These are phyloP conservation scores for Malurus elegans DNA, from an alignment of 2,113 vertebrate genomes.

Conservation along the genomic window DNA sequence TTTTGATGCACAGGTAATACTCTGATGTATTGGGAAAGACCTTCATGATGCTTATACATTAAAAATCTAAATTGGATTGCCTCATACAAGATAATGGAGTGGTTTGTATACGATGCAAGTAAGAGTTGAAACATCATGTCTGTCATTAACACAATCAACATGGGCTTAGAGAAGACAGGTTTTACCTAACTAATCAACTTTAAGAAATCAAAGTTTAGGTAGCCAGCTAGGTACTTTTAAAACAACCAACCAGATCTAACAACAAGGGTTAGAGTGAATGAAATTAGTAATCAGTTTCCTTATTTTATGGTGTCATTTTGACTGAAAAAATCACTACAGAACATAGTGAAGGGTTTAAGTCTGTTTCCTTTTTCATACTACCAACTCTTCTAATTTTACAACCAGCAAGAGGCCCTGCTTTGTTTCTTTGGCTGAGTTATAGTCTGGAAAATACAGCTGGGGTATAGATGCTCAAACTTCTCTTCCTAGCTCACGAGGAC, in stretches of 20 bases:
- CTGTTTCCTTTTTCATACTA: background rate
- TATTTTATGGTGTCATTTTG: background rate
- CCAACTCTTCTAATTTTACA: background rate
- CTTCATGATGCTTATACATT: background rate
- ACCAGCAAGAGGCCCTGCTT: background rate
- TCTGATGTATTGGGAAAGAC: background rate
- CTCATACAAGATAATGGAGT: background rate
- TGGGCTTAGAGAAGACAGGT: background rate
- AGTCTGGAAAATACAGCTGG: background rate
- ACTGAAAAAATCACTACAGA: background rate
- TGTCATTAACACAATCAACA: background rate
- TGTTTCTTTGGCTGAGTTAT: background rate
- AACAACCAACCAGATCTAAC: background rate
- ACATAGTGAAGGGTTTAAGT: background rate
- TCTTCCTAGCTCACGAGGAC: background rate
- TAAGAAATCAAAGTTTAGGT: background rate
- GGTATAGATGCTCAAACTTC: background rate
- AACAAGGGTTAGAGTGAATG: background rate
- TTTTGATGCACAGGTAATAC: background rate
- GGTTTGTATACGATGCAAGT: background rate
- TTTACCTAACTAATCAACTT: background rate
- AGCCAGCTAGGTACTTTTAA: background rate
- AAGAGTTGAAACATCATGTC: background rate
- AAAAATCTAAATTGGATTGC: background rate
- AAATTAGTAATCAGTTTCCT: background rate